phyloP scores from a whole-genome alignment of 2,113 vertebrate species.

The Gymnobelideus leadbeateri region DNA sequence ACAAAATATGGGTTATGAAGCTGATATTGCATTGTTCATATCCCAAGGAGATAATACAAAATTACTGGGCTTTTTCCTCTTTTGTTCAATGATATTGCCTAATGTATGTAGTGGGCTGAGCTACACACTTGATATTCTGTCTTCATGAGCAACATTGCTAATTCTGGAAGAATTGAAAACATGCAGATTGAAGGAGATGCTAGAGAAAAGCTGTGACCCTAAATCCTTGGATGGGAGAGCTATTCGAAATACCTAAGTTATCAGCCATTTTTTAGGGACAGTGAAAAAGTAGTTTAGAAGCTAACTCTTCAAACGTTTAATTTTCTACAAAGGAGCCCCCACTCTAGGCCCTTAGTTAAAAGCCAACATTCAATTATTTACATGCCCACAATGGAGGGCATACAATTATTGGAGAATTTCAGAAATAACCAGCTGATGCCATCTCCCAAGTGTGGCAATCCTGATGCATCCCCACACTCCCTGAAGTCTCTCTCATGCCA shows the following conservation, averaged over 20 bases:
- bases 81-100: slow-evolving; percentile 38
- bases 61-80: slow-evolving; percentile 22
- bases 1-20: neutral
- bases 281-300: slow-evolving; percentile 31
- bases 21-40: neutral
- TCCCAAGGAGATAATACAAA: neutral
- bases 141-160: neutral
- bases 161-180: slow-evolving; percentile 36
- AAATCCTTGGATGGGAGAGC: neutral
- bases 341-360: slow-evolving; percentile 60
- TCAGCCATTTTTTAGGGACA: slow-evolving; percentile 46
- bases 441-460: neutral
- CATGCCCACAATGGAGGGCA: slow-evolving; percentile 16
- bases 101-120: neutral
- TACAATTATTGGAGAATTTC: slow-evolving; percentile 35
- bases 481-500: neutral
- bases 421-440: slow-evolving; percentile 38
- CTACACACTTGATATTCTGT: neutral
- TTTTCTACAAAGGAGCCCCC: slow-evolving; percentile 62
- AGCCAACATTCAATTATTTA: slow-evolving; percentile 67
- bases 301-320: slow-evolving; percentile 65
- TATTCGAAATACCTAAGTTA: slow-evolving; percentile 34
- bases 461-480: neutral
- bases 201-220: neutral
- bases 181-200: neutral